Evolutionary conservation across 2,888 invertebrate genomes (phyloP).

Genomic region (Protophormia terraenovae): DNA sequence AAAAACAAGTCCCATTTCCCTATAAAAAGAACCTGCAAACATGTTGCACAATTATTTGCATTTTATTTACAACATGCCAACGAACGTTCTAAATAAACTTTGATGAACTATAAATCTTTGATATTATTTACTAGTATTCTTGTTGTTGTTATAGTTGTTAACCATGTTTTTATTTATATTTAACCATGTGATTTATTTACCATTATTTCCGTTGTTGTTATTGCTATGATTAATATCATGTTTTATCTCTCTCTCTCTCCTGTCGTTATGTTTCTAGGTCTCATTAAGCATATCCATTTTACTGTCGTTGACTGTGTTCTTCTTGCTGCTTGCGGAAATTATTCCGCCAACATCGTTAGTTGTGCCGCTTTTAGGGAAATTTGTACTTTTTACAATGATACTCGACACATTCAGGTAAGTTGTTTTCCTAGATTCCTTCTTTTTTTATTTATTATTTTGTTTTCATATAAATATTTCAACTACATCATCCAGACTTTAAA

Average conservation of each 20-base stretch:
- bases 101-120: background rate
- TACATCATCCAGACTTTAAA: conserved; percentile 17
- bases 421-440: background rate
- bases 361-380: conserved; percentile 95
- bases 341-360: conserved; percentile 96
- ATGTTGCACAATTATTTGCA: background rate
- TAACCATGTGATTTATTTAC: background rate
- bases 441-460: background rate
- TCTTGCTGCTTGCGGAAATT: conserved; percentile 93
- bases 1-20: background rate
- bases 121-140: background rate
- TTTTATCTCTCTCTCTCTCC: background rate
- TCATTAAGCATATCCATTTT: conserved; percentile 97
- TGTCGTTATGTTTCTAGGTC: conserved; percentile 83
- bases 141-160: background rate
- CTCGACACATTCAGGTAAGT: conserved; percentile 95
- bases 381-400: conserved; percentile 97
- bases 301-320: conserved; percentile 97
- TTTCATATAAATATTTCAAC: no score
- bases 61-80: no score
- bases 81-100: background rate
- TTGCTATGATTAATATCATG: background rate
- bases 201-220: background rate
- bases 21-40: background rate
- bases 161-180: background rate